Conservation (phyloP, 1,140 invertebrate species). For the Manduca sexta region DNA sequence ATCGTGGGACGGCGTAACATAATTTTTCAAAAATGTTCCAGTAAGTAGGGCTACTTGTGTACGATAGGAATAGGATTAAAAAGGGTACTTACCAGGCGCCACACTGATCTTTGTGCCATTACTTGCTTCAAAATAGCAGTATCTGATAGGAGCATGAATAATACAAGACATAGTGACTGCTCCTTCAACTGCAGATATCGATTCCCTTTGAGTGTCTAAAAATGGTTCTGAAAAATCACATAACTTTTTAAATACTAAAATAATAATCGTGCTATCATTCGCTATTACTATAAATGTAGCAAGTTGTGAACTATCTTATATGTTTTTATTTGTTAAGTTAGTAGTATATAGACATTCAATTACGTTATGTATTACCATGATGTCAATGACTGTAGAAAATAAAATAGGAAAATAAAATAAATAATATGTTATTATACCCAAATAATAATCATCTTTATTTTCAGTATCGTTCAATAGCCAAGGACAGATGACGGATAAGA, state of each 20-base stretch:
- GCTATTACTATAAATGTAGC: too few species aligned
- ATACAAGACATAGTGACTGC: constrained; percentile 43
- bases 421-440: too few species aligned
- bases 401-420: too few species aligned
- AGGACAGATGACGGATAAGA: constrained; percentile 31
- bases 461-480: constrained; percentile 34
- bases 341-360: too few species aligned
- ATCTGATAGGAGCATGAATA: constrained; percentile 35
- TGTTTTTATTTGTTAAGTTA: too few species aligned
- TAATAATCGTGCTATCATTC: too few species aligned
- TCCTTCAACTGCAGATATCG: constrained; percentile 13
- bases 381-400: too few species aligned
- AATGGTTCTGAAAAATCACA: constrained; percentile 36
- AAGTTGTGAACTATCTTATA: constrained; percentile 12
- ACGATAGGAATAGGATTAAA: too few species aligned
- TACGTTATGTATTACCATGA: too few species aligned
- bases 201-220: constrained; percentile 17
- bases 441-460: constrained; percentile 28
- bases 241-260: neutral
- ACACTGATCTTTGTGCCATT: constrained; percentile 51
- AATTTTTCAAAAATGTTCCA: too few species aligned
- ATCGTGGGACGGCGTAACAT: too few species aligned
- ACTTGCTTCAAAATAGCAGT: constrained; percentile 52
- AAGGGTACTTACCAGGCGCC: constrained; percentile 25
- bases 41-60: too few species aligned